These are phyloP conservation scores for Hydrozoanthus gracilis DNA, from an alignment of 92 coral and sea anemone genomes.

Conservation along the genomic window DNA sequence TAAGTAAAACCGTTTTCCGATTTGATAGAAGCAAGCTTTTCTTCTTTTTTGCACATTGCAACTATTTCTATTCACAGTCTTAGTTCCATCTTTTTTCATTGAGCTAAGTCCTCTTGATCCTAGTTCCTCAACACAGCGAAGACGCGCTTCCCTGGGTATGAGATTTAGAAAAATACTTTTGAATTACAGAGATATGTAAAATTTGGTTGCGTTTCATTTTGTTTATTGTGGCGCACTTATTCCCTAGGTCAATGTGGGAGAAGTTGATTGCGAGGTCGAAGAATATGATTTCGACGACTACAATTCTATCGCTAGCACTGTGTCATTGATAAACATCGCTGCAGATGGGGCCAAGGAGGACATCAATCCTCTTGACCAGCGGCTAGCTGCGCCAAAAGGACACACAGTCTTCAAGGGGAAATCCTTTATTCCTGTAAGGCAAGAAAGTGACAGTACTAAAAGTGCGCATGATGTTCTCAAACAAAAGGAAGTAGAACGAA, in stretches of 20 bases:
- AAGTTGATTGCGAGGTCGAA: conserved; percentile 68
- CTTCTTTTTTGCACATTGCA: too few relatives aligned
- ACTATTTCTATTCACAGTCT: too few relatives aligned
- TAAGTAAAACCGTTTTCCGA: too few relatives aligned
- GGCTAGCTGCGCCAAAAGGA: conserved; percentile 40
- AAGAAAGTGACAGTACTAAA: neutral
- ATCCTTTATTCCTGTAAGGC: conserved; percentile 39
- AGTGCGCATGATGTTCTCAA: conserved; percentile 19
- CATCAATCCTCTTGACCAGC: conserved; percentile 28
- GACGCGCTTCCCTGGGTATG: too few relatives aligned
- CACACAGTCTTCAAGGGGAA: neutral
- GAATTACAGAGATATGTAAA: too few relatives aligned
- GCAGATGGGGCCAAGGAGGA: conserved; percentile 60
- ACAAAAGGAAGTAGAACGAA: conserved; percentile 11
- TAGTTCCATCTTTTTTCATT: too few relatives aligned
- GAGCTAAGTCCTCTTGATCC: too few relatives aligned
- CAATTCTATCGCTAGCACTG: conserved; percentile 90
- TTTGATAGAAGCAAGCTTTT: too few relatives aligned
- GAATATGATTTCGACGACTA: conserved; percentile 93
- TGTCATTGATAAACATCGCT: conserved; percentile 77
- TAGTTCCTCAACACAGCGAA: too few relatives aligned
- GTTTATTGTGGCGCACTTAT: neutral
- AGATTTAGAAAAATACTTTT: too few relatives aligned
- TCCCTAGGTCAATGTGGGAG: conserved; percentile 30
- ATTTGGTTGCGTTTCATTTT: too few relatives aligned